These are phyloP conservation scores for Acipenser ruthenus DNA, from an alignment of 2,797 vertebrate genomes.

Conservation along the genomic window DNA sequence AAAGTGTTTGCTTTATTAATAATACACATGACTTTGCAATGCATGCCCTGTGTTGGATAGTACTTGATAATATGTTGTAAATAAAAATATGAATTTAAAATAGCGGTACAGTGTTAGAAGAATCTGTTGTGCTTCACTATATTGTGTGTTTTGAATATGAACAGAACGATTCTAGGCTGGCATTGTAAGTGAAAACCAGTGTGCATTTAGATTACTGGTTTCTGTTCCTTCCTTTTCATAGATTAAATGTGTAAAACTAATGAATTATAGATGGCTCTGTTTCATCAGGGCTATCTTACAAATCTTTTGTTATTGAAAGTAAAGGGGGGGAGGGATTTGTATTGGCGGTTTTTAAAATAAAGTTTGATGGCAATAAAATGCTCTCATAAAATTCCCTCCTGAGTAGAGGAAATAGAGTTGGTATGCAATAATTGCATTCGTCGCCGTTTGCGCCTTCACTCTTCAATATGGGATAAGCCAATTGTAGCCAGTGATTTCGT, in stretches of 20 bases:
- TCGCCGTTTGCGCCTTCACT: constrained; percentile 57
- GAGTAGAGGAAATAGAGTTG: constrained; percentile 75
- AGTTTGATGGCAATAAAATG: constrained; percentile 76
- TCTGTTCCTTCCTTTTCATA: background rate
- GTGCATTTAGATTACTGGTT: background rate
- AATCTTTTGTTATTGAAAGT: constrained; percentile 6
- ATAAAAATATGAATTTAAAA: too few relatives aligned
- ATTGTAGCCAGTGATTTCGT: constrained; percentile 72
- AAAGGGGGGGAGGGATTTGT: constrained; percentile 34
- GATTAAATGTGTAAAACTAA: background rate
- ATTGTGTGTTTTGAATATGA: background rate
- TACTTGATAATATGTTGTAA: too few relatives aligned
- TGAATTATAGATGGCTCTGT: constrained; percentile 4
- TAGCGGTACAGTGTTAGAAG: too few relatives aligned
- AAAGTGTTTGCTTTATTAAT: too few relatives aligned
- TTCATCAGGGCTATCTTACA: background rate
- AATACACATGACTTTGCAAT: too few relatives aligned
- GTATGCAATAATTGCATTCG: constrained; percentile 84
- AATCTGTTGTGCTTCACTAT: too few relatives aligned
- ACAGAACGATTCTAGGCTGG: background rate
- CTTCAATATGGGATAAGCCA: constrained; percentile 64
- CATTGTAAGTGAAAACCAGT: background rate
- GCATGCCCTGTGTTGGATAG: too few relatives aligned
- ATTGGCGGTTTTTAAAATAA: constrained; percentile 66
- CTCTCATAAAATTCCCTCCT: constrained; percentile 67